Evolutionary conservation across 2,888 invertebrate species (phyloP).

Genomic region (Copidosoma aretas): DNA sequence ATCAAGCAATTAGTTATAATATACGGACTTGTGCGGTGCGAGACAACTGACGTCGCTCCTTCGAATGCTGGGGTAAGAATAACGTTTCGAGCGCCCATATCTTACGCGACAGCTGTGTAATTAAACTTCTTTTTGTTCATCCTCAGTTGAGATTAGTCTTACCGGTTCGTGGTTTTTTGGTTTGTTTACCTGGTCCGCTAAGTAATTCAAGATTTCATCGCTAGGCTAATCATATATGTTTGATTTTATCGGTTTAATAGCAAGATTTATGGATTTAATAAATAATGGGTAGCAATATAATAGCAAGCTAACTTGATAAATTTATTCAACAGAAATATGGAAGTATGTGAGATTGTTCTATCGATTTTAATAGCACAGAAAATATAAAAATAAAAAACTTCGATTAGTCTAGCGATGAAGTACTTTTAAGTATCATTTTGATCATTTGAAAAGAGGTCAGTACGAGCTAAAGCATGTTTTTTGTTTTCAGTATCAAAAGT

Average conservation of each 20-base stretch:
- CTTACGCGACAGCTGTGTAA: neutral
- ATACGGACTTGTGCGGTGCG: too few species aligned
- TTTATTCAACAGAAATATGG: too few species aligned
- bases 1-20: neutral
- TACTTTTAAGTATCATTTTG: conserved; percentile 18
- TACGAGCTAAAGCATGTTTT: conserved; percentile 6
- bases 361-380: neutral
- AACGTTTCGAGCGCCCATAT: neutral
- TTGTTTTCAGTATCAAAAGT: conserved; percentile 21
- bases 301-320: too few species aligned
- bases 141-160: conserved; percentile 37
- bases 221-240: conserved; percentile 1
- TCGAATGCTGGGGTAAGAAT: too few species aligned
- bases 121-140: conserved; percentile 6
- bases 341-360: neutral
- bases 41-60: too few species aligned
- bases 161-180: conserved; percentile 28
- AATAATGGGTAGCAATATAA: too few species aligned
- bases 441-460: conserved; percentile 21
- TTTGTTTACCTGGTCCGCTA: conserved; percentile 34
- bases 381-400: neutral
- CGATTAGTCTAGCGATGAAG: conserved; percentile 13
- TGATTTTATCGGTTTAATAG: neutral
- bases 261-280: too few species aligned
- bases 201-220: conserved; percentile 18